phyloP scores from a whole-genome alignment of 92 coral and sea anemone genomes.

The Epizoanthus scotinus region DNA sequence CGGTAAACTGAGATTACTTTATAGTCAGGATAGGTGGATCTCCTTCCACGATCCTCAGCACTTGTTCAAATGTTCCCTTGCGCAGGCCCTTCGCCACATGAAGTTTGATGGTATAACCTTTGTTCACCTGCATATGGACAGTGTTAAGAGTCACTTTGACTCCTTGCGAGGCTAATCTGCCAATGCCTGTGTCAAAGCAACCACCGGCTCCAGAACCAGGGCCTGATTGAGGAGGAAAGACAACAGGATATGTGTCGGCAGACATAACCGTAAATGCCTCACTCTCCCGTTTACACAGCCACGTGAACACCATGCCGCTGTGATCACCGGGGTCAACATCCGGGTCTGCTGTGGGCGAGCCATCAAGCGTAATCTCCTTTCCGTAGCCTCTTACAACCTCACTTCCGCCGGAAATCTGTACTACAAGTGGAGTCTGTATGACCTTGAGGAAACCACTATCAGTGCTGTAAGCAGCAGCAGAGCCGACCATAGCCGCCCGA shows the following conservation, averaged over 20 bases:
- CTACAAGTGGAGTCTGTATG: conserved; percentile 53
- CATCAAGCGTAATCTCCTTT: conserved; percentile 51
- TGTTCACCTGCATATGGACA: conserved; percentile 50
- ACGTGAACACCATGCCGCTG: conserved; percentile 62
- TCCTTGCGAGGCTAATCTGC: conserved; percentile 45
- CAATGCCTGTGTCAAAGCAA: conserved; percentile 82
- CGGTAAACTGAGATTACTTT: conserved; percentile 8
- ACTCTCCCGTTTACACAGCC: conserved; percentile 70
- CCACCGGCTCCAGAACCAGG: conserved; percentile 62
- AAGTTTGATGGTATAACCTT: conserved; percentile 53
- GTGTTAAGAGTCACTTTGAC: conserved; percentile 48
- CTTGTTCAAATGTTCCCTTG: conserved; percentile 47
- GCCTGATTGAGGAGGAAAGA: conserved; percentile 6
- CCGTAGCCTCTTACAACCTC: conserved; percentile 61
- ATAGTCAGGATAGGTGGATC: conserved; percentile 70
- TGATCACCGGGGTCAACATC: conserved; percentile 64
- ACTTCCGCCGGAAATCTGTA: conserved; percentile 68
- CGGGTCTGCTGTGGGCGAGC: conserved; percentile 68
- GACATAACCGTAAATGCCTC: conserved; percentile 54
- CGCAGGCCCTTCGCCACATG: conserved; percentile 51
- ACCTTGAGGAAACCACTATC: conserved; percentile 56
- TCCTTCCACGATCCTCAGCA: conserved; percentile 67
- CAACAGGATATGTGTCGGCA: conserved; percentile 41
- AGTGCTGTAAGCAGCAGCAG: conserved; percentile 10
- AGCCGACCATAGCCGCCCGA: conserved; percentile 45